phyloP scores from a whole-genome alignment of 2,113 vertebrate genomes.

The Pachycephala philippinensis region DNA sequence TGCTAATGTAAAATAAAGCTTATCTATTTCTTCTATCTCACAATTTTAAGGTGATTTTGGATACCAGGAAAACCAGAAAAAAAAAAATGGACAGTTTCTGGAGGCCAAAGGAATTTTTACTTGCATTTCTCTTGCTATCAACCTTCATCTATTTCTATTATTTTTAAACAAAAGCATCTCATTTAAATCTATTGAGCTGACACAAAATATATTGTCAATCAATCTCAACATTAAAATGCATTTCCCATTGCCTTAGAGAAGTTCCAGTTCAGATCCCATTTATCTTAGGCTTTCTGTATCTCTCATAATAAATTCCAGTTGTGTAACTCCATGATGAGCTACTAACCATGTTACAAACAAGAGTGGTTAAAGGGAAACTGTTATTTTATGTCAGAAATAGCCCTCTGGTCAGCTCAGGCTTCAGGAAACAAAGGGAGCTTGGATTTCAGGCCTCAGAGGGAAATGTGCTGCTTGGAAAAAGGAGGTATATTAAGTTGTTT shows the following conservation, averaged over 20 bases:
- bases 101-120: not conserved
- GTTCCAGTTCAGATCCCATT: not conserved
- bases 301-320: not conserved
- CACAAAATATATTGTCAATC: not conserved
- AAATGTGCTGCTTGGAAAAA: not conserved
- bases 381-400: not conserved
- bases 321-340: not conserved
- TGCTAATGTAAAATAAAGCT: not conserved
- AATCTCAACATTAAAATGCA: not conserved
- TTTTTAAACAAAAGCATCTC: not conserved
- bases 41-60: not conserved
- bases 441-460: not conserved
- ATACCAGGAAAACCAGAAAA: not conserved
- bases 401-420: not conserved
- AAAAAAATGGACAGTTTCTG: not conserved
- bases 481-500: not conserved
- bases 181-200: not conserved
- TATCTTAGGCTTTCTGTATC: not conserved
- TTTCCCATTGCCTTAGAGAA: not conserved
- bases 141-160: not conserved
- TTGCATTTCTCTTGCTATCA: not conserved
- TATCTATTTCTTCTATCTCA: not conserved
- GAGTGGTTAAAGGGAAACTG: not conserved
- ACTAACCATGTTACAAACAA: not conserved
- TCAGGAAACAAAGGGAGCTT: not conserved